A percentile compares a stretch with the other conserved stretches of the same genome.
Evolutionary conservation across 2,888 invertebrate genomes (phyloP).

Genomic region (Chironomus riparius): DNA sequence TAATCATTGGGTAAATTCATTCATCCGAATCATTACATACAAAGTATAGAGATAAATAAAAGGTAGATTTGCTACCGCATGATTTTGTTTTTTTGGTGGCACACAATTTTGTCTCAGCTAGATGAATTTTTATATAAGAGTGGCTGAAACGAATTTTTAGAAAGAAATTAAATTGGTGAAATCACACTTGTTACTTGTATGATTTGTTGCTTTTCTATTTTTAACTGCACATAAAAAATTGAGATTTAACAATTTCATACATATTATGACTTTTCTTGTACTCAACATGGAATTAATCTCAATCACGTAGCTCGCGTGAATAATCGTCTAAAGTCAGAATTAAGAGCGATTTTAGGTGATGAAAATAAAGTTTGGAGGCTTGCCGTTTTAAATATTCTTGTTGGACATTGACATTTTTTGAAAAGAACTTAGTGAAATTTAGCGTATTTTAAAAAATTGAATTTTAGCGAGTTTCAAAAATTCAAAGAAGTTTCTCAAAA

Average conservation of each 20-base stretch:
- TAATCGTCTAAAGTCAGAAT: no score
- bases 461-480: no score
- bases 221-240: no score
- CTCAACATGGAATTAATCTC: background rate
- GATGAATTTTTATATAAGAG: background rate
- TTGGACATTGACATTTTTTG: no score
- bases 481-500: no score
- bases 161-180: background rate
- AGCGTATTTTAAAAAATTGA: no score
- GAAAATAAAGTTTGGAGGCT: no score
- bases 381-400: no score
- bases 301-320: no score
- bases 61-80: background rate
- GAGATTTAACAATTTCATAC: background rate
- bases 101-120: background rate
- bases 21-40: background rate
- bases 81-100: background rate
- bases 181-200: background rate
- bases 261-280: background rate
- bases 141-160: background rate
- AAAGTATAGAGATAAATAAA: background rate
- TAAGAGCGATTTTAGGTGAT: no score
- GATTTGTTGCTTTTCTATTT: no score
- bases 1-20: background rate
- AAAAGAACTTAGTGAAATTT: no score